Evolutionary conservation across 2,888 invertebrate genomes (phyloP).

Genomic region (Caenorhabditis parvicauda): DNA sequence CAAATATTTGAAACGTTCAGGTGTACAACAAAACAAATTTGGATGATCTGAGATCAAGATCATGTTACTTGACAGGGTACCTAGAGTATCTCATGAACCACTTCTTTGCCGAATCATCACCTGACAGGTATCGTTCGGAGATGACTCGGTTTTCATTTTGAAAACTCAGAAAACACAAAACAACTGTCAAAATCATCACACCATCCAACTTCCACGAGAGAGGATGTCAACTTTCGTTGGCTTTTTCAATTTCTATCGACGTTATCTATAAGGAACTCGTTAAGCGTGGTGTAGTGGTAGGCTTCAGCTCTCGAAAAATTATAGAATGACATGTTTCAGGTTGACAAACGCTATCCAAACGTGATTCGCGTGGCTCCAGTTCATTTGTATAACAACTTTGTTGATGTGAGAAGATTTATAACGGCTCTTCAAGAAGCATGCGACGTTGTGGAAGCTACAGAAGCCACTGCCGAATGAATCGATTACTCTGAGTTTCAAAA

Average conservation of each 20-base stretch:
- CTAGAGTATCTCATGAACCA: conserved; percentile 64
- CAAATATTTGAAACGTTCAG: too few relatives aligned
- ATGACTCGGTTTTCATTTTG: neutral
- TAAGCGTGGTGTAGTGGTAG: conserved; percentile 67
- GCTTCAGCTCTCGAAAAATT: conserved; percentile 25
- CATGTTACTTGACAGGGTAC: conserved; percentile 68
- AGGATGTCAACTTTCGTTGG: conserved; percentile 67
- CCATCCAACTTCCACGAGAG: conserved; percentile 67
- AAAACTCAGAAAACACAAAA: conserved; percentile 30
- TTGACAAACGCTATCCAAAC: conserved; percentile 67
- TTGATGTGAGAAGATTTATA: conserved; percentile 52
- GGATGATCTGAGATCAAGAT: conserved; percentile 65
- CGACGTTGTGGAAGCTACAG: conserved; percentile 13
- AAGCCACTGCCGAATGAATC: too few relatives aligned
- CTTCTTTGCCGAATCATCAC: conserved; percentile 40
- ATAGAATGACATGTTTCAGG: conserved; percentile 60
- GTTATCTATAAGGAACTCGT: conserved; percentile 65
- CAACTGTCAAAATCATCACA: conserved; percentile 66
- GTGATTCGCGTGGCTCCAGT: conserved; percentile 68
- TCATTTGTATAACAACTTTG: conserved; percentile 68
- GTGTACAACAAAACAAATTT: conserved; percentile 66
- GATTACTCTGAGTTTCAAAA: too few relatives aligned
- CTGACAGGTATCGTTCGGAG: conserved; percentile 6
- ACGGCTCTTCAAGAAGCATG: conserved; percentile 32
- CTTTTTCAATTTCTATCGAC: conserved; percentile 64